Conservation (phyloP, 2,888 invertebrate genomes). For the Arrhopalites spinosus region DNA sequence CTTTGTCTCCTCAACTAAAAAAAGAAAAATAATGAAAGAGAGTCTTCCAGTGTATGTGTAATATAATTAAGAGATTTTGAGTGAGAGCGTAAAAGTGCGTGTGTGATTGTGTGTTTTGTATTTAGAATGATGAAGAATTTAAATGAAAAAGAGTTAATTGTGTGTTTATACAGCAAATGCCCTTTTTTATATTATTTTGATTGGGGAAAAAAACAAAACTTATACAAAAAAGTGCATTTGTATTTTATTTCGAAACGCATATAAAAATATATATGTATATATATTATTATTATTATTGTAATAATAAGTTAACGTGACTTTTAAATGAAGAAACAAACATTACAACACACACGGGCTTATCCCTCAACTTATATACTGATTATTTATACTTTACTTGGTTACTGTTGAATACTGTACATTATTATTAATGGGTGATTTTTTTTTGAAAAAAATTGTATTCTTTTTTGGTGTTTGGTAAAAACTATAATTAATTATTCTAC, state of each 20-base stretch:
- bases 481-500: too few species aligned
- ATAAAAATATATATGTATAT: background rate
- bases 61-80: too few species aligned
- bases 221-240: background rate
- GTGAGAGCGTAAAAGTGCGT: background rate
- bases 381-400: constrained; percentile 12
- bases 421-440: constrained; percentile 18
- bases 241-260: constrained; percentile 2
- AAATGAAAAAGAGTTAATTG: background rate
- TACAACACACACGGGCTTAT: constrained; percentile 30
- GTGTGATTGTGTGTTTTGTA: background rate
- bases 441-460: background rate
- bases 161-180: constrained; percentile 1
- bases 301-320: too few species aligned
- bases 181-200: constrained; percentile 11
- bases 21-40: too few species aligned
- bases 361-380: constrained; percentile 17
- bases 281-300: background rate
- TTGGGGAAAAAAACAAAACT: too few species aligned
- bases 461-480: constrained; percentile 21
- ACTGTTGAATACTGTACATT: background rate
- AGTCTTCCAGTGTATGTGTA: background rate
- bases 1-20: too few species aligned
- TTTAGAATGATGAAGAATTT: background rate
- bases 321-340: background rate